Evolutionary conservation across 35 echinoderm and acorn worm species (phyloP), one percentile per base, ranked within the genome.

Genomic region (Stichopus chloronotus): DNA sequence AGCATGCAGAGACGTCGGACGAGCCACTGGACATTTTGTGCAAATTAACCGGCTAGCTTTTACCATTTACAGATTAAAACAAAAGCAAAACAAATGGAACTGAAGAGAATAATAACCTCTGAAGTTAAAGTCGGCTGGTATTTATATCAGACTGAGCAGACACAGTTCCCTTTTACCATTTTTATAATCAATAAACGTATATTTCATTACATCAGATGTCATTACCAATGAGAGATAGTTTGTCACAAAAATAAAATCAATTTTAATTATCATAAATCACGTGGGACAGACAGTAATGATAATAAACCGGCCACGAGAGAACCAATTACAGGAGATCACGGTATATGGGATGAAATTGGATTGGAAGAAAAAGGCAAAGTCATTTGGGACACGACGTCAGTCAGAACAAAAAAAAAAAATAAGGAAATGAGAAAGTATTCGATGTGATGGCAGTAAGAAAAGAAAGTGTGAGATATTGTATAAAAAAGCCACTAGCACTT

Each of bases 271-370:
- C 16, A 74, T 74, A 74, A 74, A 14, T 74, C 69, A 74, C 17
- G 7, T 7, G 19, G 22, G 69, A 20, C 17, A 14, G 69, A 74
- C 69, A 74, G 69, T 74, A 74, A 74, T 74, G 69, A 74, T 74
- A 74, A 74, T 74, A 74, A 74, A 74, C 69, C 69, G 19, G 69
- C 22, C 69, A 74, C 69, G 69, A 74, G 69, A 74, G 69, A 74
- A 7, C 69, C 69, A 74, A 74, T 74, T 74, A 74, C 7, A 24
- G 69, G 5, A 74, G 69, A 74, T 74, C 13, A n/a, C 30, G 30
- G 30, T 43, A 74, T 5, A 74, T 74, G 69, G 22, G 13, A 14
- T 3, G 17, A 74, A 20, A n/a, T 4, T 21, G 6, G 13, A 16
- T n/a, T 74, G 20, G 69, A 19, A 74, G 17, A 61, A 61, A 61